Evolutionary conservation across 2,888 invertebrate species (phyloP).

Genomic region (Leptinotarsa tumamoca): DNA sequence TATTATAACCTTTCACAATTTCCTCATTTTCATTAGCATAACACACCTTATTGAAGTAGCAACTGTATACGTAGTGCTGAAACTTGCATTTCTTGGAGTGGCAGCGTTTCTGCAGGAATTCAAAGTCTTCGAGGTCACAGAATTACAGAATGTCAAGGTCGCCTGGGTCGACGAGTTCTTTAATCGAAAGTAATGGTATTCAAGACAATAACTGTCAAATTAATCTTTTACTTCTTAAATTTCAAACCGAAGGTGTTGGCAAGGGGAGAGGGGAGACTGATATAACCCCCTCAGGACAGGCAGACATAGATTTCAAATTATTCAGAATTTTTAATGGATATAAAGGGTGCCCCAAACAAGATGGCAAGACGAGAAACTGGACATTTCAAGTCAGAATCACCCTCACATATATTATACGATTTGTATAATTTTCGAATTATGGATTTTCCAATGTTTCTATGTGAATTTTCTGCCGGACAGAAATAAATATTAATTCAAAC

Average conservation of each 20-base stretch:
- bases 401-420: too few relatives aligned
- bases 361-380: too few relatives aligned
- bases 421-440: too few relatives aligned
- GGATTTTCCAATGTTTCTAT: too few relatives aligned
- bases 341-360: too few relatives aligned
- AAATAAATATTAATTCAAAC: too few relatives aligned
- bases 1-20: background rate
- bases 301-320: too few relatives aligned
- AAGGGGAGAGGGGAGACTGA: too few relatives aligned
- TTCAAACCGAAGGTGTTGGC: background rate
- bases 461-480: too few relatives aligned
- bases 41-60: background rate
- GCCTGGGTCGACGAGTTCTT: constrained; percentile 41
- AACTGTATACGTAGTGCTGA: background rate
- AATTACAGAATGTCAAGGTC: constrained; percentile 53
- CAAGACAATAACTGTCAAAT: constrained; percentile 24
- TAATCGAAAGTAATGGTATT: constrained; percentile 40
- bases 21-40: constrained; percentile 8
- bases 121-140: constrained; percentile 37
- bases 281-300: too few relatives aligned
- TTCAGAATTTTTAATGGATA: too few relatives aligned
- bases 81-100: constrained; percentile 28
- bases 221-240: background rate
- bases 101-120: constrained; percentile 37
- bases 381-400: too few relatives aligned